Percentiles rank a stretch among this genome's conserved stretches.
Conservation (phyloP, 2,888 invertebrate genomes). For the Tuberolachnus salignus region DNA sequence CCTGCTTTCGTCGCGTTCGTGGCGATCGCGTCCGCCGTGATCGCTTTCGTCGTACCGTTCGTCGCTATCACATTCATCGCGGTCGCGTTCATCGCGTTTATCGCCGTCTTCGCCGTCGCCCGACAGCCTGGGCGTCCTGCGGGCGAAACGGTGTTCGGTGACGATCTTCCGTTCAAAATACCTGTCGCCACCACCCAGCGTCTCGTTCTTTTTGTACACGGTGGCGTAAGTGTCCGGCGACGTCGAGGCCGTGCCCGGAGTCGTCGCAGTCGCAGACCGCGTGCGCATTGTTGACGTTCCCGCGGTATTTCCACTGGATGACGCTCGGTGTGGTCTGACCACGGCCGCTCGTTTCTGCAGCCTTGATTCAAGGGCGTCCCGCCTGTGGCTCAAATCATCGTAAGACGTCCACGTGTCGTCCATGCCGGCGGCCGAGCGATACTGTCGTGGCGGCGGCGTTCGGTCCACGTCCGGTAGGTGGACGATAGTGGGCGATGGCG, state of each 20-base stretch:
- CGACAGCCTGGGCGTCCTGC: conserved; percentile 40
- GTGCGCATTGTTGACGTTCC: conserved; percentile 1
- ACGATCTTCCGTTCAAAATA: conserved; percentile 53
- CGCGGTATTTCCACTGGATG: conserved; percentile 62
- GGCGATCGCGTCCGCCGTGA: background rate
- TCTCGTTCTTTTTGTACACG: conserved; percentile 53
- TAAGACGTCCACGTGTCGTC: conserved; percentile 54
- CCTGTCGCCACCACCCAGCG: conserved; percentile 48
- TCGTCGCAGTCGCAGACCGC: background rate
- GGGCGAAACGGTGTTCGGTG: conserved; percentile 52
- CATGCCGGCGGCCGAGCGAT: conserved; percentile 52
- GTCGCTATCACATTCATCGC: background rate
- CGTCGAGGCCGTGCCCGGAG: background rate
- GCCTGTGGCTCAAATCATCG: conserved; percentile 72
- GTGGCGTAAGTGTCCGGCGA: conserved; percentile 49
- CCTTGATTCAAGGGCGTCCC: conserved; percentile 77
- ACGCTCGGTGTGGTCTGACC: conserved; percentile 66
- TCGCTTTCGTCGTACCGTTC: background rate
- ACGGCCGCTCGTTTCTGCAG: conserved; percentile 62
- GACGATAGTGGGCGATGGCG: conserved; percentile 29
- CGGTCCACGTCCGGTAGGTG: conserved; percentile 34
- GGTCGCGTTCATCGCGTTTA: background rate
- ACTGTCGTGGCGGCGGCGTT: conserved; percentile 39
- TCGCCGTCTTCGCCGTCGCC: conserved; percentile 22
- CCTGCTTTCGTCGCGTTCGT: background rate